Conservation (phyloP, 2,888 invertebrate genomes). For the Agriopis leucophaearia region DNA sequence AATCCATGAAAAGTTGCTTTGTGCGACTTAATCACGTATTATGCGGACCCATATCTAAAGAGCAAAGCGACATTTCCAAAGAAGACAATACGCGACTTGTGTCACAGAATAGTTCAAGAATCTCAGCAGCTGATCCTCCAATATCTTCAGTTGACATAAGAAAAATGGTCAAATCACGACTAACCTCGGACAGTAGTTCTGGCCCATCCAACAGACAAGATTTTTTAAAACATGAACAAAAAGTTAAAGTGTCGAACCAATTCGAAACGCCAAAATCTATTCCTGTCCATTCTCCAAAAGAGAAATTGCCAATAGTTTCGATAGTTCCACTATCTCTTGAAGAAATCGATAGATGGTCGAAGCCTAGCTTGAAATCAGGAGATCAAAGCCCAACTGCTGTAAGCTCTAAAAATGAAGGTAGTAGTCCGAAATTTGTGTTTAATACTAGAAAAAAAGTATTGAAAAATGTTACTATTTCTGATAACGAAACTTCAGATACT, state of each 20-base stretch:
- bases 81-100: background rate
- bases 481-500: background rate
- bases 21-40: background rate
- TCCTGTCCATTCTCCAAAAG: background rate
- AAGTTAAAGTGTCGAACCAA: background rate
- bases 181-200: background rate
- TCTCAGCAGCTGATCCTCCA: background rate
- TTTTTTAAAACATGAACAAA: background rate
- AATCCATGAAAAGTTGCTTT: background rate
- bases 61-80: background rate
- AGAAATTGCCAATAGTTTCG: background rate
- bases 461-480: background rate
- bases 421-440: background rate
- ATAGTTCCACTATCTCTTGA: background rate
- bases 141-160: background rate
- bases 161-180: background rate
- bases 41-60: background rate
- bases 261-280: conserved; percentile 42
- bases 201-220: background rate
- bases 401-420: background rate
- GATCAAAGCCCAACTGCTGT: background rate
- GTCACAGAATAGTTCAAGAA: background rate
- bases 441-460: background rate
- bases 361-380: background rate
- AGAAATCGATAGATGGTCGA: background rate